Evolutionary conservation across 2,113 vertebrate species (phyloP), one percentile per base, ranked within the genome.

Genomic region (Pseudopipra pipra): DNA sequence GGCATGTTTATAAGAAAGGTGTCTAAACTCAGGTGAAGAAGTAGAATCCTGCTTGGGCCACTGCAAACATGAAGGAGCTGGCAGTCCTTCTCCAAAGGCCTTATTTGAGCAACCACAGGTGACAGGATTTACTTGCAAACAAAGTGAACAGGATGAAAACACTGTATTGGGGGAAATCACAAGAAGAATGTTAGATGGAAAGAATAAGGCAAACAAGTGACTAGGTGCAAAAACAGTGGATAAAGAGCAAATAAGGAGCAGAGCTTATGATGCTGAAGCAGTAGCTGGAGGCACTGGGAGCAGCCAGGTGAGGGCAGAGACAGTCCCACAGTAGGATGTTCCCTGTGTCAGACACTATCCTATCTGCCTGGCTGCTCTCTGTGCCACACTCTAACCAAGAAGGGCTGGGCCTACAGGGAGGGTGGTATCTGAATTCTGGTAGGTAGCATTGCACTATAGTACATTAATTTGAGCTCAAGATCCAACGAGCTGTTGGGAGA

Each of bases 391-490:
- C 31, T 27, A 9, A 27, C 24, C 18, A 41, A 27, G 74, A 66
- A 11, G 41, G 37, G 19, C 30, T 84, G 14, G 7, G 39, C 23
- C 30, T 7, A 27, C 7, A 31, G n/a, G 54, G 27, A 44, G 37
- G 12, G 21, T 54, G 46, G 35, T 37, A 19, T 47, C 52, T 76
- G 39, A 21, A 6, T 37, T 71, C 20, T 63, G 35, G 14, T 20
- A 15, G 59, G 59, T 52, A 37, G 59, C 31, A 5, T 11, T 62
- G 25, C 20, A 8, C 66, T 39, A 0, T 0, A 33, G 4, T 25
- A 12, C 59, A 7, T 68, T 35, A 58, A 13, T 61, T 68, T 55
- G 55, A 71, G 41, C 21, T 73, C 0, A 8, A 35, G 30, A 28
- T 31, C 49, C 76, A 51, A 0, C 13, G 37, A 68, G 44, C 23